Evolutionary conservation across 1,140 invertebrate species (phyloP).

Genomic region (Lerema accius): DNA sequence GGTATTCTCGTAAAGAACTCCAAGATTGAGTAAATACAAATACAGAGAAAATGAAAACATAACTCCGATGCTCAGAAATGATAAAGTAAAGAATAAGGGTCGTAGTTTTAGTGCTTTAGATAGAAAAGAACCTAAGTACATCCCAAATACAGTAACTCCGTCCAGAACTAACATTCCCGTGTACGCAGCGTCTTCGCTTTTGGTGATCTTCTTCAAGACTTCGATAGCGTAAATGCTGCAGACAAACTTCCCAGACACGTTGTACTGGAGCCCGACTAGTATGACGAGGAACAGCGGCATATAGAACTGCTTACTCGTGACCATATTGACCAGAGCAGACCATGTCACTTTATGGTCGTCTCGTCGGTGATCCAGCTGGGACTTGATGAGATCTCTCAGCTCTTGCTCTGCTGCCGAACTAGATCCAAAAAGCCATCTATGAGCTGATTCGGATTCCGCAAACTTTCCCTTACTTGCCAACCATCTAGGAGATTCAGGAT

Average conservation of each 20-base stretch:
- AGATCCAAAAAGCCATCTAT: too few species aligned
- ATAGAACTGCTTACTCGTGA: too few species aligned
- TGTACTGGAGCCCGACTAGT: constrained; percentile 32
- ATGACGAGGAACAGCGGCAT: constrained; percentile 39
- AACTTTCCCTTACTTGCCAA: constrained; percentile 42
- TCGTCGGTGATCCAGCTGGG: too few species aligned
- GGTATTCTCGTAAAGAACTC: too few species aligned
- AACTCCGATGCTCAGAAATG: constrained; percentile 11
- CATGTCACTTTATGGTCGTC: too few species aligned
- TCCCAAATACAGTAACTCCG: too few species aligned
- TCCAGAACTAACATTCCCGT: constrained; percentile 50
- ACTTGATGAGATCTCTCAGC: too few species aligned
- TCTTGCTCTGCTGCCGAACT: too few species aligned
- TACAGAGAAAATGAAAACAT: background rate
- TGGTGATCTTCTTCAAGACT: constrained; percentile 48
- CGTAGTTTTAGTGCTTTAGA: too few species aligned
- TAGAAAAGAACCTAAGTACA: too few species aligned
- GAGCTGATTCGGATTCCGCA: too few species aligned
- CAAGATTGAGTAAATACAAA: background rate
- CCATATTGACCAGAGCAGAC: too few species aligned
- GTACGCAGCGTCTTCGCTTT: constrained; percentile 38
- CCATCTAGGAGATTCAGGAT: constrained; percentile 55
- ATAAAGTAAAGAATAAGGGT: constrained; percentile 15
- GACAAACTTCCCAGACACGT: constrained; percentile 45
- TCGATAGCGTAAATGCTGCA: constrained; percentile 50